Evolutionary conservation across 2,113 vertebrate genomes (phyloP).

Genomic region (Falcunculus frontatus): DNA sequence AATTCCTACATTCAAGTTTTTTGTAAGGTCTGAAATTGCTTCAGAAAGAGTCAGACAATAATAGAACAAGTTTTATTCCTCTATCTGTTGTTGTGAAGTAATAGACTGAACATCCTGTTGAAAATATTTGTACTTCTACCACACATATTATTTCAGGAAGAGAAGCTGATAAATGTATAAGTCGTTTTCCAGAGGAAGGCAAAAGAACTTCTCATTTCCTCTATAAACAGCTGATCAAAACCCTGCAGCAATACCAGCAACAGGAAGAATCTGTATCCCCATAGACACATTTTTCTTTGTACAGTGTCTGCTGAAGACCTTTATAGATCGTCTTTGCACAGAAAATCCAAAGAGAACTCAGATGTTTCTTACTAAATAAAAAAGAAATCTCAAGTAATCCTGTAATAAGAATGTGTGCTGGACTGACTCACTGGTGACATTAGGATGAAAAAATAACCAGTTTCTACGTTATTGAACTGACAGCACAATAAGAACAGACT

Average conservation of each 20-base stretch:
- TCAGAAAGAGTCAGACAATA: neutral
- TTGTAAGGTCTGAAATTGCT: neutral
- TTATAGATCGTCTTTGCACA: neutral
- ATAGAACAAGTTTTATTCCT: neutral
- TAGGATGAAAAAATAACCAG: neutral
- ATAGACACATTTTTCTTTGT: neutral
- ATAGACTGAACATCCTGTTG: neutral
- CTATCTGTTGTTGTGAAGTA: neutral
- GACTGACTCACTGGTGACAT: neutral
- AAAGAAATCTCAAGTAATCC: neutral
- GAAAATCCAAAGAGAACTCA: neutral
- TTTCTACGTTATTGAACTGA: neutral
- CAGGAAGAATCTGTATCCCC: neutral
- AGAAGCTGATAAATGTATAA: neutral
- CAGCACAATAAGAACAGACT: neutral
- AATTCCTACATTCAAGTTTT: neutral
- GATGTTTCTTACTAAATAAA: neutral
- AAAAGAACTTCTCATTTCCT: neutral
- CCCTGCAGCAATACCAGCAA: neutral
- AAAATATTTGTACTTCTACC: neutral
- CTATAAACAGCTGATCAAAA: neutral
- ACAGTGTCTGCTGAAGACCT: neutral
- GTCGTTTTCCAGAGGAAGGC: neutral
- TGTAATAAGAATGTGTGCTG: neutral
- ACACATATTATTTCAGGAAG: neutral